A percentile compares a stretch with the other conserved stretches of the same genome.
These are phyloP conservation scores for Glyptemys insculpta DNA, from an alignment of 2,797 vertebrate genomes.

Conservation along the genomic window DNA sequence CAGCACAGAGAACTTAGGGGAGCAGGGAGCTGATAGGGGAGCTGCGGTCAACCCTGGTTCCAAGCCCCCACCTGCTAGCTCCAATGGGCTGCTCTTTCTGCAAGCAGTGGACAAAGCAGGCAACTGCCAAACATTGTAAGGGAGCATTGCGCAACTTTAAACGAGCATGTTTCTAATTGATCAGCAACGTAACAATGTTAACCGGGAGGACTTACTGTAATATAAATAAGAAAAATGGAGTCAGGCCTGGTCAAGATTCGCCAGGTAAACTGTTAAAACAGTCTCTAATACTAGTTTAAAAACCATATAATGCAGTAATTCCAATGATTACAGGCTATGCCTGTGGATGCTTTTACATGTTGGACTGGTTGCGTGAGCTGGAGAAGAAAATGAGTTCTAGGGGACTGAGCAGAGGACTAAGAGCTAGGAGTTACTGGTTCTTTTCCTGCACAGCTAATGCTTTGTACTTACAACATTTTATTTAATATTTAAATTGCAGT, in stretches of 20 bases:
- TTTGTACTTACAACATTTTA: neutral
- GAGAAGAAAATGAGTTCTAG: neutral
- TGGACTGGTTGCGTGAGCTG: neutral
- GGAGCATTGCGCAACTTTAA: too few species aligned
- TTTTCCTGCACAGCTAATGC: neutral
- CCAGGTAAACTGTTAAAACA: neutral
- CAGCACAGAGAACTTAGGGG: too few species aligned
- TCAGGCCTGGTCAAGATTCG: neutral
- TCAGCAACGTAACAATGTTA: too few species aligned
- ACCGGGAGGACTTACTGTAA: neutral
- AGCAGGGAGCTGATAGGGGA: too few species aligned
- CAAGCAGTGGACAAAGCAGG: too few species aligned
- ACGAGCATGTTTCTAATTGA: too few species aligned
- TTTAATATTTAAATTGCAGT: neutral
- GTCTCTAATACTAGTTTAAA: neutral
- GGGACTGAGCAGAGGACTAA: constrained; percentile 2
- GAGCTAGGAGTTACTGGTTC: neutral
- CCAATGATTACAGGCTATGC: neutral
- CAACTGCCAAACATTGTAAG: too few species aligned
- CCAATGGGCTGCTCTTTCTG: too few species aligned
- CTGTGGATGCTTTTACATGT: neutral
- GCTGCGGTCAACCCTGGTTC: too few species aligned
- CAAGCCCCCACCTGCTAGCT: too few species aligned
- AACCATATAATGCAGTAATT: neutral
- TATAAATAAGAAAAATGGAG: neutral